Base-by-base conservation (phyloP, 2,113 vertebrate genomes). In the Xiphophorus hellerii region DNA sequence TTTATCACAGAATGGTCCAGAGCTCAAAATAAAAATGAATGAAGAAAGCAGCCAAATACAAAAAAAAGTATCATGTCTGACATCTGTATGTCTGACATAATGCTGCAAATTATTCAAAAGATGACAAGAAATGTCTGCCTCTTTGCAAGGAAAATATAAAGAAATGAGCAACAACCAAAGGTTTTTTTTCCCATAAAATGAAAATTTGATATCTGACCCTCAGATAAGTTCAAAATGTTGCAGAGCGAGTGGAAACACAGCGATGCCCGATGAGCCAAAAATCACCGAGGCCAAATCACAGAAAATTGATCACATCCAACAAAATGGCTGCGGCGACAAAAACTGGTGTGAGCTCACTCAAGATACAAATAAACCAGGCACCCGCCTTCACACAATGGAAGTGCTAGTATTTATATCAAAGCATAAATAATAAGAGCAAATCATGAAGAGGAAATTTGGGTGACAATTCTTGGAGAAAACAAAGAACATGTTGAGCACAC, bases 221-320 rank as follows among this genome's bases (percentile, higher is more conserved):
- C 13, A 73, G 15, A 44, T 71, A 64, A 62, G 65, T 33, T 29
- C 44, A 25, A 80, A 77, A 78, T 12, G 35, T 35, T 22, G 29
- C 78, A 75, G 78, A 66, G 12, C 17, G 77, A 72, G 62, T 33
- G 80, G 83, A 73, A 81, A 77, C 82, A 39, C 33, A 2, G 60
- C 35, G 7, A 25, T 80, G 67, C 62, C 69, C 71, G 78, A 84
- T 65, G 31, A 85, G 81, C 85, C 77, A 85, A 74, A 92, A 93
- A 90, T 87, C 80, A 88, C 84, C n/a, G 63, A 69, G 71, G 78
- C 85, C 80, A 92, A 92, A 92, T 93, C 88, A 92, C 89, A 91
- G 74, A 92, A 91, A 93, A 93, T 92, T 91, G 87, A 92, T 91
- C 89, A 90, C 90, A 88, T 89, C 86, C 83, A 77, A 90, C 90